Percentiles rank a stretch among this genome's conserved stretches.
Evolutionary conservation across 2,113 vertebrate species (phyloP).

Genomic region (Cichladusa arquata): DNA sequence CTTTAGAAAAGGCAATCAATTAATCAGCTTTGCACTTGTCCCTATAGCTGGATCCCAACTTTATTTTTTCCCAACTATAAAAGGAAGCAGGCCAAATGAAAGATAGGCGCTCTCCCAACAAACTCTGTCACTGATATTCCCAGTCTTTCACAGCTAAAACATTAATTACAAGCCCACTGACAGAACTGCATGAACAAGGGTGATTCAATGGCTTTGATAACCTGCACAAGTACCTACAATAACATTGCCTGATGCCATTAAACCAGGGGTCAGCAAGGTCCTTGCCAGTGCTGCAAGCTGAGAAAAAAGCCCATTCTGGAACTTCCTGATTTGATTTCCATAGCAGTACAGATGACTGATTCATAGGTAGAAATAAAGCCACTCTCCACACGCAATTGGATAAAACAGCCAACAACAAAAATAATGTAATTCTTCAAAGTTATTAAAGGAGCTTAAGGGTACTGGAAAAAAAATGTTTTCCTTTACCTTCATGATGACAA

Average conservation of each 20-base stretch:
- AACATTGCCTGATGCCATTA: not conserved
- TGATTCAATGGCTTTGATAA: not conserved
- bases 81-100: not conserved
- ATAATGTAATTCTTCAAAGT: not conserved
- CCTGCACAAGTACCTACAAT: not conserved
- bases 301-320: not conserved
- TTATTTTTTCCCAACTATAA: not conserved
- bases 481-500: not conserved
- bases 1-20: not conserved
- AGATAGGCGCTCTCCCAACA: not conserved
- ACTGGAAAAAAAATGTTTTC: not conserved
- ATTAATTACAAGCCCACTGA: not conserved
- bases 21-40: not conserved
- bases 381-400: rapidly evolving
- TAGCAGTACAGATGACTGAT: not conserved
- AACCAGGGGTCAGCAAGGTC: not conserved
- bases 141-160: not conserved
- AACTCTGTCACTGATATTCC: not conserved
- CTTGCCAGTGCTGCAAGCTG: not conserved
- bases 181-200: not conserved
- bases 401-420: not conserved
- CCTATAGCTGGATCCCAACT: not conserved
- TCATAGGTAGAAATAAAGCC: not conserved
- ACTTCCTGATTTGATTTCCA: not conserved
- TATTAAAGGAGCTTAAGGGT: not conserved